A percentile compares a stretch with the other conserved stretches of the same genome.
phyloP scores from a whole-genome alignment of 2,888 invertebrate species.

The Patella ulyssiponensis region DNA sequence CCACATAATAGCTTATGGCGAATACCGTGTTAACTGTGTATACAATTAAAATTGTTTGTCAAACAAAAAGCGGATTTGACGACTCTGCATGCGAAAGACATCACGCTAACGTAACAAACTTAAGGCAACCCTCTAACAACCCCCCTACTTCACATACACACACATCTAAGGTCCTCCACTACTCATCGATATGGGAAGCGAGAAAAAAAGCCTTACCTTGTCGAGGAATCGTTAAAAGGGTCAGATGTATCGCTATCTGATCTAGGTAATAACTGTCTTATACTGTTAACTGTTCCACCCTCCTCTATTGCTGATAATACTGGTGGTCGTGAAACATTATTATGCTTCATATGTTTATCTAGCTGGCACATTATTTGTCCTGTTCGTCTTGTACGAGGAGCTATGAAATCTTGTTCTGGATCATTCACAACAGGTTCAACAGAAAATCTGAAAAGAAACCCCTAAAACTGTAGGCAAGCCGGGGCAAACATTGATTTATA shows the following conservation, averaged over 20 bases:
- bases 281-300: conserved; percentile 56
- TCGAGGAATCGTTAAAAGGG: background rate
- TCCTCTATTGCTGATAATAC: conserved; percentile 62
- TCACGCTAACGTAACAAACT: too few relatives aligned
- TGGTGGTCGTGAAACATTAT: conserved; percentile 51
- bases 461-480: background rate
- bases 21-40: too few relatives aligned
- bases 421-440: conserved; percentile 47
- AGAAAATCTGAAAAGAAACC: conserved; percentile 38
- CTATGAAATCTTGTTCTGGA: conserved; percentile 30
- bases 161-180: too few relatives aligned
- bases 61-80: too few relatives aligned
- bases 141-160: too few relatives aligned
- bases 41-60: too few relatives aligned
- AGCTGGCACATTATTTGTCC: conserved; percentile 43
- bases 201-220: too few relatives aligned
- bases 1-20: too few relatives aligned
- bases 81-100: too few relatives aligned
- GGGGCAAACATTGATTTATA: background rate
- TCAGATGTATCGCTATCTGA: background rate
- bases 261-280: conserved; percentile 42
- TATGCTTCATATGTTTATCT: conserved; percentile 43
- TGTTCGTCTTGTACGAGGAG: conserved; percentile 35
- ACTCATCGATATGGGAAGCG: too few relatives aligned
- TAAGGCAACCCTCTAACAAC: too few relatives aligned